phyloP scores from a whole-genome alignment of 2,113 vertebrate species.

The Mungos mungo region DNA sequence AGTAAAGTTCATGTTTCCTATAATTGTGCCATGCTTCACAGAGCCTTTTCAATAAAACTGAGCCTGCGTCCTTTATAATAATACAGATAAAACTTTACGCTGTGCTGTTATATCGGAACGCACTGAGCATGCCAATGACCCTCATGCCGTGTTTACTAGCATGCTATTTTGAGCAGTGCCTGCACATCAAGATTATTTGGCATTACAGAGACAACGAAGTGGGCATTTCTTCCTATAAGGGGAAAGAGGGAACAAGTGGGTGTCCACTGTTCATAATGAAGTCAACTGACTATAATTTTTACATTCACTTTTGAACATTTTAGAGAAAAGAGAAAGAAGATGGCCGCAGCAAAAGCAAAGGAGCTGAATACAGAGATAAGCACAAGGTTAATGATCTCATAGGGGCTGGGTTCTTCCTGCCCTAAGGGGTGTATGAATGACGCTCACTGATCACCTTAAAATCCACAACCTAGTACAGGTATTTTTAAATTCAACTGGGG shows the following conservation, averaged over 20 bases:
- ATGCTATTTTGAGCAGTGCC: not conserved
- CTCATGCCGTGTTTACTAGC: slow-evolving; percentile 40
- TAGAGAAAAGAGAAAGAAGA: slow-evolving; percentile 49
- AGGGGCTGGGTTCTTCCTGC: slow-evolving; percentile 39
- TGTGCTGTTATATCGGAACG: not conserved
- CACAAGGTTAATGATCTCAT: slow-evolving; percentile 54
- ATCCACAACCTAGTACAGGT: slow-evolving; percentile 40
- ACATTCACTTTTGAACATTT: slow-evolving; percentile 44
- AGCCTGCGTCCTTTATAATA: slow-evolving; percentile 52
- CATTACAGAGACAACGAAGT: slow-evolving; percentile 42
- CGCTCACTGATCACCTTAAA: slow-evolving; percentile 53
- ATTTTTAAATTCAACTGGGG: slow-evolving; percentile 56
- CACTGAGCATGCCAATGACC: not conserved
- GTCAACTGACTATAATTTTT: slow-evolving; percentile 55
- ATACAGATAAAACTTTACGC: slow-evolving; percentile 62
- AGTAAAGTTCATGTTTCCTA: slow-evolving; percentile 54
- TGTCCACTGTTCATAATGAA: slow-evolving; percentile 39
- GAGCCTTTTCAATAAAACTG: slow-evolving; percentile 60
- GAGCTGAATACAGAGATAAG: slow-evolving; percentile 51
- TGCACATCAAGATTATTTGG: slow-evolving; percentile 35
- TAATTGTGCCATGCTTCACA: slow-evolving; percentile 4
- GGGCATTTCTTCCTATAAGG: not conserved
- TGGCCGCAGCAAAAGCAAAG: not conserved
- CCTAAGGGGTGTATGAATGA: slow-evolving; percentile 18
- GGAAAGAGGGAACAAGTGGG: fast-evolving